Evolutionary conservation across 2,888 invertebrate genomes (phyloP).

Genomic region (Atethmia centrago): DNA sequence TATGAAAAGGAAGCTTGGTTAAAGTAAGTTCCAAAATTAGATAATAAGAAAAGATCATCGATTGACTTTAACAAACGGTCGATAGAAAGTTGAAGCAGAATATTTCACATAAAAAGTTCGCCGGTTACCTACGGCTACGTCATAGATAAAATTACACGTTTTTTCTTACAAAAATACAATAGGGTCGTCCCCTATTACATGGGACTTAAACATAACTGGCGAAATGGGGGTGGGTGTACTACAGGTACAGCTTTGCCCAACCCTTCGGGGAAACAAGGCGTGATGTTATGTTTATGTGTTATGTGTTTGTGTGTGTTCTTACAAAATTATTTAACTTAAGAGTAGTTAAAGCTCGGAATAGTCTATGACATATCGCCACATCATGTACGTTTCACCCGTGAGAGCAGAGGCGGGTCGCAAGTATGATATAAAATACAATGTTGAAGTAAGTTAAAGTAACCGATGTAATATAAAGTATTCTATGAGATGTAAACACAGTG

Average conservation of each 20-base stretch:
- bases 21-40: background rate
- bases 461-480: background rate
- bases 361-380: background rate
- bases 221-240: no score
- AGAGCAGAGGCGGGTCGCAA: background rate
- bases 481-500: background rate
- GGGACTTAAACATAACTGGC: no score
- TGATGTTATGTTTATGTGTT: no score
- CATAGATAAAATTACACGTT: background rate
- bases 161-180: background rate
- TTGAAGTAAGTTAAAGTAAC: background rate
- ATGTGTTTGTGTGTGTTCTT: no score
- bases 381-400: background rate
- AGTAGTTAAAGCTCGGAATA: background rate
- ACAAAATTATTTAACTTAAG: background rate
- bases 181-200: no score
- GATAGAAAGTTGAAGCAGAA: background rate
- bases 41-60: background rate
- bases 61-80: background rate
- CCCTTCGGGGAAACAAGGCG: no score
- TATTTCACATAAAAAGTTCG: background rate
- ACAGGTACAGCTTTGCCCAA: no score
- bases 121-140: rapidly evolving
- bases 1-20: background rate
- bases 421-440: background rate